Conservation (phyloP, 92 coral and sea anemone genomes). For the Phenganax marumi region DNA sequence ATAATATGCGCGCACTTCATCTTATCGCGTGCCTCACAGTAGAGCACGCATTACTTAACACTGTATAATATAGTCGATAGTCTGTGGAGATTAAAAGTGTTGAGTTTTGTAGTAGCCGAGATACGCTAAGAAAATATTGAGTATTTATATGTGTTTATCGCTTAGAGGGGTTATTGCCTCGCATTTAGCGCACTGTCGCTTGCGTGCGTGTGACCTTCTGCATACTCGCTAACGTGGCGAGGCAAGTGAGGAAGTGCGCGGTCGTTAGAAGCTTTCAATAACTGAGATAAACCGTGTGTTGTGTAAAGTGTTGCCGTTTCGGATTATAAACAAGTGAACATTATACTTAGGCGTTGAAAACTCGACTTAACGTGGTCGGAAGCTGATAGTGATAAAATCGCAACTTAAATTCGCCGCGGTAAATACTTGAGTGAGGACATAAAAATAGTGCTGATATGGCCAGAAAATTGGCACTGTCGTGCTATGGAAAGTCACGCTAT, state of each 20-base stretch:
- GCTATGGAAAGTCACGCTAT: conserved; percentile 24
- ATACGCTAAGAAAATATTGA: background rate
- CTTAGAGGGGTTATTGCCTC: background rate
- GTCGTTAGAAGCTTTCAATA: conserved; percentile 40
- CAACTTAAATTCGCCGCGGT: conserved; percentile 6
- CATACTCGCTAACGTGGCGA: conserved; percentile 17
- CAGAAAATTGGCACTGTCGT: conserved; percentile 6
- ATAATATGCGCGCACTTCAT: background rate
- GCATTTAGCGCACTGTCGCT: background rate
- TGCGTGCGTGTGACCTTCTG: conserved; percentile 6
- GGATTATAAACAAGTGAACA: conserved; percentile 35
- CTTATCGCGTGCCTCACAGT: background rate
- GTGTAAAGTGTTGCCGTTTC: conserved; percentile 42
- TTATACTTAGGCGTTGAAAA: conserved; percentile 41
- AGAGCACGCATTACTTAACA: background rate
- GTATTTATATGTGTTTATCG: conserved; percentile 4
- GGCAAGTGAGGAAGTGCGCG: conserved; percentile 10
- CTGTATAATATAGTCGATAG: background rate
- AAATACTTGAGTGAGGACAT: conserved; percentile 21
- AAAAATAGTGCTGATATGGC: conserved; percentile 11
- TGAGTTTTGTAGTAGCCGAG: background rate
- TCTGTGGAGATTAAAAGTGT: background rate
- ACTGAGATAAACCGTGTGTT: conserved; percentile 42
- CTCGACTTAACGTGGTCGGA: conserved; percentile 32
- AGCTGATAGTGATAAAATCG: conserved; percentile 34